Evolutionary conservation across 35 echinoderm and acorn worm genomes (phyloP).

Genomic region (Ophioderma brevispina): DNA sequence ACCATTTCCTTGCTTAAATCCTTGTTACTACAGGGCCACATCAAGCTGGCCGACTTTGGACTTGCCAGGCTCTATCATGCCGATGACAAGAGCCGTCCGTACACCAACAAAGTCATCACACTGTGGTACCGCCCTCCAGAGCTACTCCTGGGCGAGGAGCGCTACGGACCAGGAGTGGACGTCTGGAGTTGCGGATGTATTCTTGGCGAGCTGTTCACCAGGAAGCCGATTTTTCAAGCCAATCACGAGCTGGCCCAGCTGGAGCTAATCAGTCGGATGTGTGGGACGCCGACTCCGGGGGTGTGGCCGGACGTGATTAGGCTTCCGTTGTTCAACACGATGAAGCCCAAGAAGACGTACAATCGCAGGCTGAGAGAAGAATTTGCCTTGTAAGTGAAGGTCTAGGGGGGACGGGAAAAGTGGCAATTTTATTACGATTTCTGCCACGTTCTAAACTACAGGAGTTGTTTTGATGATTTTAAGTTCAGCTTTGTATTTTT

Average conservation of each 20-base stretch:
- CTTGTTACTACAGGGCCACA: conserved; percentile 80
- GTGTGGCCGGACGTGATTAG: conserved; percentile 98
- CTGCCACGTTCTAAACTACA: too few species aligned
- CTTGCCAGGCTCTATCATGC: conserved; percentile 92
- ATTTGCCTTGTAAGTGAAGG: conserved; percentile 82
- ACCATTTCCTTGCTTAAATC: background rate
- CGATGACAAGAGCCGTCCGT: conserved; percentile 93
- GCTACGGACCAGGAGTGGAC: conserved; percentile 93
- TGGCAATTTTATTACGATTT: too few species aligned
- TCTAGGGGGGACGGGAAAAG: too few species aligned
- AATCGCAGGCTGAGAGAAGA: conserved; percentile 85
- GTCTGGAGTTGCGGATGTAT: conserved; percentile 99
- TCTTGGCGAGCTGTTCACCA: conserved; percentile 91
- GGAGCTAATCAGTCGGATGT: conserved; percentile 92
- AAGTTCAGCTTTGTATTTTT: too few species aligned
- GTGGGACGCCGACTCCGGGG: conserved; percentile 89
- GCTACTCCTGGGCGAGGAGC: conserved; percentile 89
- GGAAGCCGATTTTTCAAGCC: conserved; percentile 95
- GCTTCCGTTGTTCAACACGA: conserved; percentile 85
- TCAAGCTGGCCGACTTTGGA: conserved; percentile 97
- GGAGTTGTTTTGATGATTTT: too few species aligned
- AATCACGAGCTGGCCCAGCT: conserved; percentile 89
- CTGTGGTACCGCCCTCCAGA: conserved; percentile 99
- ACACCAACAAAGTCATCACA: conserved; percentile 99
- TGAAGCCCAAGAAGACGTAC: conserved; percentile 98